Percentiles rank a stretch among this genome's conserved stretches.
These are phyloP conservation scores for Astreopora myriophthalma DNA, from an alignment of 64 coral and sea anemone genomes.

Conservation along the genomic window DNA sequence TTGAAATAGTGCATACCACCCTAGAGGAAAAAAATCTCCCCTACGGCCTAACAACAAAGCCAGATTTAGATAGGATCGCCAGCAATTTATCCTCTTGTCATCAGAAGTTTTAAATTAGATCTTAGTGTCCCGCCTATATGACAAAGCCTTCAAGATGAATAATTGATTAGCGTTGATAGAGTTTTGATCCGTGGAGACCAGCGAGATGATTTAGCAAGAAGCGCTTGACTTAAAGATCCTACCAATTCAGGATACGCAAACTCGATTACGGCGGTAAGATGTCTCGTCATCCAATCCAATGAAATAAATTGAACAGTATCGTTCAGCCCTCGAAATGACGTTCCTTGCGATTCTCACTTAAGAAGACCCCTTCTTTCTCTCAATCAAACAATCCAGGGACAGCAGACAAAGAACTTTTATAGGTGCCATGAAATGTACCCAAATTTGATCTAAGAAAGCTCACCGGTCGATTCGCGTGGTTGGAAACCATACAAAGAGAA, in stretches of 20 bases:
- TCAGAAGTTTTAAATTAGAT: slow-evolving; percentile 79
- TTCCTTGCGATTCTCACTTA: background rate
- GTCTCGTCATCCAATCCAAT: background rate
- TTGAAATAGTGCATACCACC: slow-evolving; percentile 68
- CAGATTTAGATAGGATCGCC: slow-evolving; percentile 76
- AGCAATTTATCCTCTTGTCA: slow-evolving; percentile 77
- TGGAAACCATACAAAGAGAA: background rate
- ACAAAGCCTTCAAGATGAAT: slow-evolving; percentile 51
- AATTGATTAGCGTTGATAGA: slow-evolving; percentile 51
- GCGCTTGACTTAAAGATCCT: background rate
- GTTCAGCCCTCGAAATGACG: background rate
- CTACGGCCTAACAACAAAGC: slow-evolving; percentile 62
- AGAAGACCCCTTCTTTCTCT: background rate
- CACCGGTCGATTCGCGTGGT: background rate
- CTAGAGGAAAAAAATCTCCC: slow-evolving; percentile 60
- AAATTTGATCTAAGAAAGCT: background rate
- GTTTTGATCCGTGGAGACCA: slow-evolving; percentile 5
- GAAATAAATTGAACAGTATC: slow-evolving; percentile 30
- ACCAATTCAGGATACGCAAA: background rate
- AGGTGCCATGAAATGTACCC: background rate
- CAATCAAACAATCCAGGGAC: background rate
- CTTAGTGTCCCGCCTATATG: slow-evolving; percentile 61
- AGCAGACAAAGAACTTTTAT: background rate
- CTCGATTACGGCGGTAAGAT: background rate
- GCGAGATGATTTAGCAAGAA: background rate